phyloP scores from a whole-genome alignment of 2,113 vertebrate species.

The Mesocricetus auratus region DNA sequence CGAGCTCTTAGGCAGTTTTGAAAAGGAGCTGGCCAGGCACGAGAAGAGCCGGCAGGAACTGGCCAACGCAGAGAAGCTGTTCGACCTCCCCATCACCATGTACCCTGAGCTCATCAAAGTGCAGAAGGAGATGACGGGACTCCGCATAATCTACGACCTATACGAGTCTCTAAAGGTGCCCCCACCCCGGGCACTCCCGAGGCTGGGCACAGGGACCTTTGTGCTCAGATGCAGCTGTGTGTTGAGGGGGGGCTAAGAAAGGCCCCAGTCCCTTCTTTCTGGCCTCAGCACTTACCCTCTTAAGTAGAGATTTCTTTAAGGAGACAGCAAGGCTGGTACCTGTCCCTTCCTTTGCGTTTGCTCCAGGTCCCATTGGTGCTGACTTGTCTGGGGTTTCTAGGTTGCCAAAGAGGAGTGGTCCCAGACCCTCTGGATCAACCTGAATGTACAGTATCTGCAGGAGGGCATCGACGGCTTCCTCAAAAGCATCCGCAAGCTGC shows the following conservation, averaged over 20 bases:
- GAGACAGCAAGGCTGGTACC: fast-evolving
- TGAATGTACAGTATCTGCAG: constrained; percentile 93
- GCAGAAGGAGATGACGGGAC: constrained; percentile 91
- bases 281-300: too few relatives aligned
- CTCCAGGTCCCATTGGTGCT: fast-evolving
- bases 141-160: constrained; percentile 92
- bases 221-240: background rate
- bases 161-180: constrained; percentile 90
- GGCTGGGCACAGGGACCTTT: background rate
- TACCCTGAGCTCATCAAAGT: constrained; percentile 91
- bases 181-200: fast-evolving
- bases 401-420: constrained; percentile 95
- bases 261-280: background rate
- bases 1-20: constrained; percentile 88
- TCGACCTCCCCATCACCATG: constrained; percentile 90
- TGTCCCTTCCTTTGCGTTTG: fast-evolving
- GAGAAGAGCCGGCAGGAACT: constrained; percentile 88
- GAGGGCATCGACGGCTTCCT: constrained; percentile 93
- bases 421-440: constrained; percentile 94
- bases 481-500: constrained; percentile 90
- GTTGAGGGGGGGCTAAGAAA: background rate
- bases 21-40: constrained; percentile 89
- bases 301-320: background rate
- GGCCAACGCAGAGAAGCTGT: constrained; percentile 93
- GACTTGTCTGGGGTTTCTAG: constrained; percentile 81